Conservation (phyloP, 2,888 invertebrate genomes). For the Alcis repandata region DNA sequence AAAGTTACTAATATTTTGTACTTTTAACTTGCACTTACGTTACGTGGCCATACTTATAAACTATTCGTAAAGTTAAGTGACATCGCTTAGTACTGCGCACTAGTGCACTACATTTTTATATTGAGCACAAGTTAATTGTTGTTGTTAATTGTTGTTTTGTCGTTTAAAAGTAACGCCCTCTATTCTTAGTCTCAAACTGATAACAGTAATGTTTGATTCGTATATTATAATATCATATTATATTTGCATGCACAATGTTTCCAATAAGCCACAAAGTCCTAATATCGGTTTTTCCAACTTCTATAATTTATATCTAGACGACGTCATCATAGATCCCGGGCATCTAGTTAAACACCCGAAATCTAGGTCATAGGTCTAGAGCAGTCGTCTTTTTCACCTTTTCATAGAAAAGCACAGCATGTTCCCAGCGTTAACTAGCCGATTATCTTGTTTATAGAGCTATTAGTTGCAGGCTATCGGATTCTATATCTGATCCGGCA, state of each 20-base stretch:
- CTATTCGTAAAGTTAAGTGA: too few species aligned
- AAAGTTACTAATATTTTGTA: constrained; percentile 9
- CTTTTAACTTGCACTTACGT: too few species aligned
- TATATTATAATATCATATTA: background rate
- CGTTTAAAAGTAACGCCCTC: too few species aligned
- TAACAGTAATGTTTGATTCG: too few species aligned
- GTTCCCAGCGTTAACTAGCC: constrained; percentile 74
- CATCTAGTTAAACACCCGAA: background rate
- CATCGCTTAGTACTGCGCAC: too few species aligned
- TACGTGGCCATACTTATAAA: too few species aligned
- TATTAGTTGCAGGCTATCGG: constrained; percentile 79
- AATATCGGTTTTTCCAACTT: background rate
- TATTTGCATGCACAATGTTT: background rate
- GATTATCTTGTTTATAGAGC: constrained; percentile 84
- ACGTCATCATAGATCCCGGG: constrained; percentile 38
- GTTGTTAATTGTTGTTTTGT: too few species aligned
- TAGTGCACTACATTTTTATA: too few species aligned
- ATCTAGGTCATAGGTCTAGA: background rate
- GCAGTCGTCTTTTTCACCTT: constrained; percentile 53
- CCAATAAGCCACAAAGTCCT: background rate
- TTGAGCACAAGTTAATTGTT: too few species aligned
- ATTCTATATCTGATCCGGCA: constrained; percentile 75
- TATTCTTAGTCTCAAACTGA: too few species aligned
- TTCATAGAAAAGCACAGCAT: constrained; percentile 59
- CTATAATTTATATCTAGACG: constrained; percentile 8